Percentiles rank a stretch among this genome's conserved stretches.
Evolutionary conservation across 2,113 vertebrate species (phyloP).

Genomic region (Parotia lawesii): DNA sequence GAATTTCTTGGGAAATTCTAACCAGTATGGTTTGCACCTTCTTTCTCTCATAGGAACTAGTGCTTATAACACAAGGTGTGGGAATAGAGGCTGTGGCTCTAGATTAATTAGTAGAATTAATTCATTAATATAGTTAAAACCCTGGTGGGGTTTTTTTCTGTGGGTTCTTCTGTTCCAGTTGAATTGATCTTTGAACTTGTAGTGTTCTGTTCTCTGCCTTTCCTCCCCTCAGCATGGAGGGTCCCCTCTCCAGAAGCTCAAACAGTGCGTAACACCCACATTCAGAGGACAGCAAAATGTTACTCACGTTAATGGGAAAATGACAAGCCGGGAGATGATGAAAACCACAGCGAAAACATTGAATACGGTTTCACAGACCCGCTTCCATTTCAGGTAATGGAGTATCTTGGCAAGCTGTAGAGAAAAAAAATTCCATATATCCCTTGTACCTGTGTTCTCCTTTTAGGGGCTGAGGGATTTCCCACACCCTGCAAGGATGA

Average conservation of each 20-base stretch:
- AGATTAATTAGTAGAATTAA: not conserved
- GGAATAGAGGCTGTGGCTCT: not conserved
- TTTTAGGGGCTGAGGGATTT: not conserved
- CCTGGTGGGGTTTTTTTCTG: rapidly evolving
- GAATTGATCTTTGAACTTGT: not conserved
- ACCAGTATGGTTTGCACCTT: not conserved
- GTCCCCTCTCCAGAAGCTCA: not conserved
- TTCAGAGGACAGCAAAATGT: not conserved
- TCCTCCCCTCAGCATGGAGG: not conserved
- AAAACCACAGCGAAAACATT: constrained; percentile 75
- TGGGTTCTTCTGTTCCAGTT: not conserved
- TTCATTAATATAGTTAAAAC: not conserved
- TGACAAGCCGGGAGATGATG: constrained; percentile 72
- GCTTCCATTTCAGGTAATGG: constrained; percentile 72
- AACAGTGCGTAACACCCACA: rapidly evolving
- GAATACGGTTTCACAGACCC: constrained; percentile 72
- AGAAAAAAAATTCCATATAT: not conserved
- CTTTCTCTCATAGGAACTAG: not conserved
- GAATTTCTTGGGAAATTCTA: not conserved
- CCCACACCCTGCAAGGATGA: not conserved
- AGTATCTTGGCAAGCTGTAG: constrained; percentile 78
- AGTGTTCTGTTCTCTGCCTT: not conserved
- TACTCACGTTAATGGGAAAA: constrained; percentile 76
- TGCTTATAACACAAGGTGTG: not conserved
- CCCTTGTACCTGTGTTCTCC: not conserved